Base-by-base conservation (phyloP, 2,113 vertebrate species). In the Gnathonemus echidnorhynchus region DNA sequence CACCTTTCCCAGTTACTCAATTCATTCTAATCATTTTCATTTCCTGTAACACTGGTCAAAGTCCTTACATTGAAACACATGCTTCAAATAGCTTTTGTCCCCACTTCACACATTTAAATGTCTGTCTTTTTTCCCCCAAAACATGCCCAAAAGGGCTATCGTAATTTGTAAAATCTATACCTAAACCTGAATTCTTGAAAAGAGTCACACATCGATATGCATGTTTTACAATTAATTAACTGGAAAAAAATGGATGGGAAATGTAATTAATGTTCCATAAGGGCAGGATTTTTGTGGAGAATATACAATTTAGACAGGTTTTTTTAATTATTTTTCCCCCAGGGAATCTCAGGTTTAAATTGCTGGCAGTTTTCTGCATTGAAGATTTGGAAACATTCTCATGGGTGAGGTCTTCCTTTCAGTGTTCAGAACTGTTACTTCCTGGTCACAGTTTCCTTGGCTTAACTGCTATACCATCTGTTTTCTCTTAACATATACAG, bases 401-500 rank as follows among this genome's bases (percentile, higher is more conserved):
- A 86, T 27, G 46, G 84, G 46, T 86, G 24, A 86, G 42, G 84
- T 50, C 42, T n/a, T 42, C 45, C 3, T 31, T 15, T 24, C 27
- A 52, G 13, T 50, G 24, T 50, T 31, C 15, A 27, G 31, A 52
- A 27, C 9, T 31, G 49, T n/a, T 31, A 53, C 86, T 2, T 49
- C 24, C 24, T 15, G 24, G 84, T 86, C 84, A 50, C 21, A 27
- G 42, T 24, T 86, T 31, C 48, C 86, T 87, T 50, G 49, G 86
- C 86, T 52, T 87, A 52, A 52, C n/a, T 35, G 49, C 86, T 11
- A 17, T 52, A 52, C 86, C 86, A 52, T 87, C 86, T 35, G 49
- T 52, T 87, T 87, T 31, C 49, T 52, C 49, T 87, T 87, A 87
- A 87, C 13, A 87, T 87, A 52, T 35, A 53, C 50, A 53, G 50